phyloP scores from a whole-genome alignment of 2,797 vertebrate species.

The Uromys caudimaculatus region DNA sequence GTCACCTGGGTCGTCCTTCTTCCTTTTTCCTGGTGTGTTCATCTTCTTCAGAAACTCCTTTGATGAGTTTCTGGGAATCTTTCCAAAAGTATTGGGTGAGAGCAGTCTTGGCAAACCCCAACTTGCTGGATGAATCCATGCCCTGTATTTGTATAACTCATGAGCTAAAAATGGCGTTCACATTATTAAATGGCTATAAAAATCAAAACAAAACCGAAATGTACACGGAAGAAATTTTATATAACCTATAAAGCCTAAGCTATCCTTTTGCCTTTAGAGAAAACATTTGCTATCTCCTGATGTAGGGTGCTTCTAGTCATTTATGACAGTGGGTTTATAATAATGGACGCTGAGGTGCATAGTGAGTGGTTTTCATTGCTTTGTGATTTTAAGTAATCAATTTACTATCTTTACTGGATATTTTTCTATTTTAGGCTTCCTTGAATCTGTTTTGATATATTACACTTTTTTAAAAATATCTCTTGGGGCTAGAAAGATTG shows the following conservation, averaged over 20 bases:
- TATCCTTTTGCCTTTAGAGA: not conserved
- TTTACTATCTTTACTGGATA: not conserved
- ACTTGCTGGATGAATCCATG: not conserved
- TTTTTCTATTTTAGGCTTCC: not conserved
- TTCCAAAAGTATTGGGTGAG: slow-evolving; percentile 29
- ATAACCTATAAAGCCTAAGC: not conserved
- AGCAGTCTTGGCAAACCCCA: not conserved
- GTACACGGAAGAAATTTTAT: not conserved
- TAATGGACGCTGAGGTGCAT: not conserved
- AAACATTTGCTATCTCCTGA: not conserved
- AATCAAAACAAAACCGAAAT: not conserved
- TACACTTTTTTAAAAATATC: not conserved
- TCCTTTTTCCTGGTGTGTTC: not conserved
- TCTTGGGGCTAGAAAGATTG: not conserved
- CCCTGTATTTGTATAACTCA: not conserved
- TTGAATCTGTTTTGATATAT: not conserved
- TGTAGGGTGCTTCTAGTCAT: not conserved
- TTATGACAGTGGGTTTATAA: not conserved
- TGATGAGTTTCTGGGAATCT: slow-evolving; percentile 42
- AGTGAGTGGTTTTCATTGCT: not conserved
- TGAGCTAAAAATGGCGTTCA: not conserved
- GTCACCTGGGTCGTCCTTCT: not conserved
- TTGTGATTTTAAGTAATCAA: not conserved
- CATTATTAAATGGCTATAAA: not conserved
- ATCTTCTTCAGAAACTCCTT: not conserved